Percentiles rank a stretch among this genome's conserved stretches.
These are phyloP conservation scores for Drosophila willistoni DNA, from an alignment of 1,140 invertebrate species.

Conservation along the genomic window DNA sequence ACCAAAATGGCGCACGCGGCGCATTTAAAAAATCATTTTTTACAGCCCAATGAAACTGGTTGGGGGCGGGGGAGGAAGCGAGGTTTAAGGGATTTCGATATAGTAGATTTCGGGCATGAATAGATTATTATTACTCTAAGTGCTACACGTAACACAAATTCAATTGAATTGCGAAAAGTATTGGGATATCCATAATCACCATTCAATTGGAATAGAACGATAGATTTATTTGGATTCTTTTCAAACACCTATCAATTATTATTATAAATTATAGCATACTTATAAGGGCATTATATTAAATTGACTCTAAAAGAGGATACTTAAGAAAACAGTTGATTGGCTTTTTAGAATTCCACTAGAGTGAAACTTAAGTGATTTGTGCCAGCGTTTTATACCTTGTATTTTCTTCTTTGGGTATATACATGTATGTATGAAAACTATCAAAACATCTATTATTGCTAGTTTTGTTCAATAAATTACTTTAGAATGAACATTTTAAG, in stretches of 20 bases:
- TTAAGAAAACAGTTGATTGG: too few species aligned
- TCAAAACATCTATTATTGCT: too few species aligned
- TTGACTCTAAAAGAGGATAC: too few species aligned
- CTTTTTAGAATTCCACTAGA: too few species aligned
- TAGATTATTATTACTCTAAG: slow-evolving; percentile 7
- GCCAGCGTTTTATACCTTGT: too few species aligned
- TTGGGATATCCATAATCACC: not conserved
- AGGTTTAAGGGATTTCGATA: not conserved
- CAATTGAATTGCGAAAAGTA: not conserved
- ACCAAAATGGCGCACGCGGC: slow-evolving; percentile 40
- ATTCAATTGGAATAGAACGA: not conserved
- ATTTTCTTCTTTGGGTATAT: too few species aligned
- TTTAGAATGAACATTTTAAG: too few species aligned
- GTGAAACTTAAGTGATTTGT: too few species aligned
- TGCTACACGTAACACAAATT: not conserved
- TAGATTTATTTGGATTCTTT: not conserved
- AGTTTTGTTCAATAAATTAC: too few species aligned
- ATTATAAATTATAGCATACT: not conserved
- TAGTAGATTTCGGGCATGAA: not conserved
- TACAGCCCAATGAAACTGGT: slow-evolving; percentile 55
- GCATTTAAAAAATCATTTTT: slow-evolving; percentile 65
- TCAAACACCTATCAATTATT: not conserved
- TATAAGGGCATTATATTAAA: too few species aligned
- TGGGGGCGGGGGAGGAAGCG: not conserved
- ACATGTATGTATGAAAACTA: too few species aligned